A percentile compares a stretch with the other conserved stretches of the same genome.
phyloP scores from a whole-genome alignment of 2,888 invertebrate species.

The Gari tellinella region DNA sequence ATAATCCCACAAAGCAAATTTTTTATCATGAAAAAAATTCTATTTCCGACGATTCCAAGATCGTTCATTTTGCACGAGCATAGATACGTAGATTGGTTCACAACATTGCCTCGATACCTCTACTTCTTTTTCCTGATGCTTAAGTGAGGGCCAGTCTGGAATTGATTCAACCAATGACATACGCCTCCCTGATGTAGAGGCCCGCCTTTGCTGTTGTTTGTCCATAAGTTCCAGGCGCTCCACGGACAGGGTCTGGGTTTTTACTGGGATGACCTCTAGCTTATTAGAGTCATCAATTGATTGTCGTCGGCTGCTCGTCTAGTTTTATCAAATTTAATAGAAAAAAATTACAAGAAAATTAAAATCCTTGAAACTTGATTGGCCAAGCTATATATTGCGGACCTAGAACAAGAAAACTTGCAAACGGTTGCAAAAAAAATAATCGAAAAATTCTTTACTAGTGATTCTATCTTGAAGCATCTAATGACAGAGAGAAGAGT shows the following conservation, averaged over 20 bases:
- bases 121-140: slow-evolving; percentile 73
- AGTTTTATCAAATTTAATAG: slow-evolving; percentile 9
- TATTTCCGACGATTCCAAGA: no score
- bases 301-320: slow-evolving; percentile 69
- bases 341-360: not conserved
- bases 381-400: no score
- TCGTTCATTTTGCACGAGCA: no score
- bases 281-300: slow-evolving; percentile 69
- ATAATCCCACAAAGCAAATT: no score
- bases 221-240: slow-evolving; percentile 79
- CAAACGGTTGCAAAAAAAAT: no score
- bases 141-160: slow-evolving; percentile 96
- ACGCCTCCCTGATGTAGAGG: slow-evolving; percentile 77
- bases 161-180: slow-evolving; percentile 90
- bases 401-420: no score
- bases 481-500: no score
- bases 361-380: no score
- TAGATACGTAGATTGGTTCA: no score
- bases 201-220: slow-evolving; percentile 69
- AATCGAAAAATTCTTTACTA: no score
- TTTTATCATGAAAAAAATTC: no score
- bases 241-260: slow-evolving; percentile 67
- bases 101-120: slow-evolving; percentile 69
- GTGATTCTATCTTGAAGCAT: no score
- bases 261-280: slow-evolving; percentile 56